Evolutionary conservation across 2,888 invertebrate genomes (phyloP), one percentile per base, ranked within the genome.

Genomic region (Callimorpha dominula): DNA sequence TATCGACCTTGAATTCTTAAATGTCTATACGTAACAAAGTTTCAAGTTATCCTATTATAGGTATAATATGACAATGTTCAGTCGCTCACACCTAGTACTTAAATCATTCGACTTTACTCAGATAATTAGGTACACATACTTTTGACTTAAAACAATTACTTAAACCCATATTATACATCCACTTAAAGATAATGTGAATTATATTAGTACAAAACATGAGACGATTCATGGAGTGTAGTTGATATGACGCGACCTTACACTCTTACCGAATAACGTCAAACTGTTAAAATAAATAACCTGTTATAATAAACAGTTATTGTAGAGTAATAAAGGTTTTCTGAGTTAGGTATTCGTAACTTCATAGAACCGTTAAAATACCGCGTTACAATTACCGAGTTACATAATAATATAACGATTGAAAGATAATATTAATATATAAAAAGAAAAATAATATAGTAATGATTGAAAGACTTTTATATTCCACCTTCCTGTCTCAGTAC

Each of bases 1-100:
- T 93, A 91, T 88, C 91, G 92, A 94, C 93, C 85, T 93, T 92
- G 94, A 94, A 93, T 91, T 92, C 93, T 95, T 94, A 93, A 89
- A 93, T 91, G 87, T 93, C 94, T 94, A 94, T 94, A 74, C 74
- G 94, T 93, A 95, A 94, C 94, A 94, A 92, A 93, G 93, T 94
- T 92, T 93, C 93, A 94, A 89, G 87, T 88, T 88, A 89, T 78
- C 81, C 83, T 85, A 85, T 83, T 80, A 79, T 80, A 69, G 50
- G 69, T 63, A 85, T 85, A 84, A 84, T 85, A 82, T 85, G 84
- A 83, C 85, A 86, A 86, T 81, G 82, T 81, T 84, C 87, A 86
- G 85, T 85, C 86, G 83, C 82, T 83, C 86, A 82, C 82, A 75
- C 71, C 83, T 83, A 80, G 70, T 81, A 80, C 81, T 81, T 78